Conservation (phyloP, 2,113 vertebrate genomes). For the Megaleporinus macrocephalus region DNA sequence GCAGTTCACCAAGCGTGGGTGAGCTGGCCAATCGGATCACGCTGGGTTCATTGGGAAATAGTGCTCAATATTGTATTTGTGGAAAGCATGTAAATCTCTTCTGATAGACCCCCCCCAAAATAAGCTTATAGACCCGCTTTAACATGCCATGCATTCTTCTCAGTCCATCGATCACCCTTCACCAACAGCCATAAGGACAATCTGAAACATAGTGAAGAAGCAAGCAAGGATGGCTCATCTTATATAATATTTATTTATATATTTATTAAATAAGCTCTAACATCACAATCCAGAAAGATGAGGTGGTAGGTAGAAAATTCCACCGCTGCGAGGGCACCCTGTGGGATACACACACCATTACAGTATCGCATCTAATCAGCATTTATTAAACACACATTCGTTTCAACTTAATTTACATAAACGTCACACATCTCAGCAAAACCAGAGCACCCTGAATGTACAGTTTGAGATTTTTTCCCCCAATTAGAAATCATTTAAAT, state of each 20-base stretch:
- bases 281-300: background rate
- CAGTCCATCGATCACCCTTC: too few species aligned
- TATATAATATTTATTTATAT: conserved; percentile 34
- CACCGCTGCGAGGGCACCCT: background rate
- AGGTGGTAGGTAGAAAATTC: conserved; percentile 2
- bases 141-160: too few species aligned
- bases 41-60: too few species aligned
- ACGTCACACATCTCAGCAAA: background rate
- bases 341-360: background rate
- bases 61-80: too few species aligned
- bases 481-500: background rate
- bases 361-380: background rate
- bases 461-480: background rate
- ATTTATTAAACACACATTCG: background rate
- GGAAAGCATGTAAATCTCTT: too few species aligned
- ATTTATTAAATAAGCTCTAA: conserved; percentile 34
- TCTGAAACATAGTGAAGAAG: background rate
- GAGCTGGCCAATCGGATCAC: too few species aligned
- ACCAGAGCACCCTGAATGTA: background rate
- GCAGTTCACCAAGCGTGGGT: too few species aligned
- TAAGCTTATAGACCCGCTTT: too few species aligned
- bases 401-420: background rate
- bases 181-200: background rate
- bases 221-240: background rate
- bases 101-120: too few species aligned